These are phyloP conservation scores for Tachycineta bicolor DNA, from an alignment of 2,113 vertebrate species.

Conservation along the genomic window DNA sequence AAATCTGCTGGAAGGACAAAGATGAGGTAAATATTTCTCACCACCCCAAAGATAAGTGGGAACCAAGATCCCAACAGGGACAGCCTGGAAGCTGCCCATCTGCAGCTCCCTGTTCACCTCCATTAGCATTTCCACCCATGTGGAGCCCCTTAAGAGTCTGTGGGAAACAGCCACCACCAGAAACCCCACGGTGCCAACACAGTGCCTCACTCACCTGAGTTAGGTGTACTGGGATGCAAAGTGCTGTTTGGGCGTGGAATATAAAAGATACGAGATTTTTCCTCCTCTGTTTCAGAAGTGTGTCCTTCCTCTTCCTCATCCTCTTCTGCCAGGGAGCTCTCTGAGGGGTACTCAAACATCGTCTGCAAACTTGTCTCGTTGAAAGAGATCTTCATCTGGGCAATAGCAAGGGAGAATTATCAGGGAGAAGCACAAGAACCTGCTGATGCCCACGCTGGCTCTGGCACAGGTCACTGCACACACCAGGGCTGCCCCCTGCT, in stretches of 20 bases:
- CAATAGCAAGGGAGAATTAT: not conserved
- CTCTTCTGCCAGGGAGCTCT: conserved; percentile 84
- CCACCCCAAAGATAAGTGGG: not conserved
- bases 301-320: conserved; percentile 75
- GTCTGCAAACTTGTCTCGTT: conserved; percentile 90
- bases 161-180: not conserved
- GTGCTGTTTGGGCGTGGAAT: conserved; percentile 78
- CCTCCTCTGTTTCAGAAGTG: conserved; percentile 54
- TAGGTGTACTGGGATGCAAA: conserved; percentile 57
- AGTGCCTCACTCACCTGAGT: conserved; percentile 78
- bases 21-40: not conserved
- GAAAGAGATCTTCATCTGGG: conserved; percentile 96
- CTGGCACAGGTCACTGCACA: not conserved
- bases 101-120: not conserved
- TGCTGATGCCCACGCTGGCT: fast-evolving
- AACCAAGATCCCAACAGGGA: not conserved
- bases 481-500: not conserved
- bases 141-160: not conserved
- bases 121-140: not conserved
- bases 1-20: conserved; percentile 77
- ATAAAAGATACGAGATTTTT: conserved; percentile 68
- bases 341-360: conserved; percentile 93
- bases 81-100: not conserved
- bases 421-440: not conserved
- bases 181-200: not conserved